Evolutionary conservation across 2,888 invertebrate species (phyloP), one percentile per base, ranked within the genome.

Genomic region (Griposia aprilina): DNA sequence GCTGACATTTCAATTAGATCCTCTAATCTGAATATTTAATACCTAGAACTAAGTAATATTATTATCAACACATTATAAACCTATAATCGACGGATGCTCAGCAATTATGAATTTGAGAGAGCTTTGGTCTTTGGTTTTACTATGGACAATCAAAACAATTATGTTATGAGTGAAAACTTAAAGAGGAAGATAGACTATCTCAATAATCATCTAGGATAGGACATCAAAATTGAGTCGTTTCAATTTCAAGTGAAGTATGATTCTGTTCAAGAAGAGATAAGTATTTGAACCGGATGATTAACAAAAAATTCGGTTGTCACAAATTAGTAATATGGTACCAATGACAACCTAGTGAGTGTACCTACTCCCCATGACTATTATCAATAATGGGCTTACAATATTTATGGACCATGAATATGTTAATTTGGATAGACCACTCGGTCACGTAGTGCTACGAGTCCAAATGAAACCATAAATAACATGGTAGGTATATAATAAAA

Each of bases 391-490:
- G 67, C 68, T 68, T 17, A 79, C 84, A 82, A 84, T 87, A 82
- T 88, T 90, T 90, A 90, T 88, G 77, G 76, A 62, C 80, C 67
- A 88, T 91, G 87, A 92, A 90, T 91, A 90, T 88, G 89, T 91
- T 89, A 90, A 90, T 84, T 83, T 74, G 68, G 82, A 81, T 73
- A 74, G 84, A 89, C 84, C 88, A 90, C 84, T 91, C 83, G 83
- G 81, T 83, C 85, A 89, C 78, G 81, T 83, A 79, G 85, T 88
- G 81, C 86, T 86, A 87, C 85, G 79, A 87, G 78, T 84, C 80
- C 67, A 91, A 91, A 92, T 90, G 87, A 91, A 88, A 90, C 79
- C 88, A 92, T 93, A 91, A 93, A 93, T 92, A 89, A 75, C 76
- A 78, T 73, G 45, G 52, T 83, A 87, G 81, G 74, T 78, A 83